A percentile compares a stretch with the other conserved stretches of the same genome.
phyloP scores from a whole-genome alignment of 2,797 vertebrate genomes.

The Ciconia nigra region DNA sequence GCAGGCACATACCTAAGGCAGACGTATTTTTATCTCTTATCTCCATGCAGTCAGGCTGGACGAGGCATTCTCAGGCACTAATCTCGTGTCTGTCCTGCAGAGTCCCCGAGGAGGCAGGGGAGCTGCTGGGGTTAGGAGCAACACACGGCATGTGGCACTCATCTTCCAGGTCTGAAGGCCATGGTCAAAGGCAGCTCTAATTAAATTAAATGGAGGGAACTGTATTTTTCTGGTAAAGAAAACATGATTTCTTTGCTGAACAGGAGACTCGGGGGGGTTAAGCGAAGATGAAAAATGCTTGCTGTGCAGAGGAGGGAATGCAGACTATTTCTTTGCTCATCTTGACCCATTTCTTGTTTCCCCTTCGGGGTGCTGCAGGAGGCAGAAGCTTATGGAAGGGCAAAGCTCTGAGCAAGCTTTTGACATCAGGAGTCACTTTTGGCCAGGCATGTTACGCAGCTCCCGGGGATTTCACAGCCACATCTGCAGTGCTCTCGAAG shows the following conservation, averaged over 20 bases:
- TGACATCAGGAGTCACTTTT: background rate
- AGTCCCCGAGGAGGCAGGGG: constrained; percentile 30
- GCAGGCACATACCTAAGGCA: background rate
- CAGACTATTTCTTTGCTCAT: background rate
- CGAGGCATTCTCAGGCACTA: constrained; percentile 36
- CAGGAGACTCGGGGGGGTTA: rapidly evolving
- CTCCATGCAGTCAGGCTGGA: background rate
- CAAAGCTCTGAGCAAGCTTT: background rate
- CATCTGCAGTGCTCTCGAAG: rapidly evolving
- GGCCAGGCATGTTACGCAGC: background rate
- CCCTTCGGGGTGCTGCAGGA: background rate
- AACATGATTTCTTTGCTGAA: background rate
- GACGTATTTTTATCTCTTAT: constrained; percentile 49
- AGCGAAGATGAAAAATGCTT: background rate
- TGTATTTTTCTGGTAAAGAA: background rate
- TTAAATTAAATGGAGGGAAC: background rate
- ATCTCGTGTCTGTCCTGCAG: background rate
- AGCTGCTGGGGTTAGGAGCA: constrained; percentile 3
- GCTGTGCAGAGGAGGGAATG: background rate
- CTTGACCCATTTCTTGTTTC: background rate
- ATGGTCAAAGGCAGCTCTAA: background rate
- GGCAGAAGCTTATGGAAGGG: background rate
- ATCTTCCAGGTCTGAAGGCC: constrained; percentile 26
- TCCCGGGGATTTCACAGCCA: background rate
- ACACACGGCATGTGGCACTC: background rate